Conservation (phyloP, 1,140 invertebrate genomes). For the Drosophila baimaii region DNA sequence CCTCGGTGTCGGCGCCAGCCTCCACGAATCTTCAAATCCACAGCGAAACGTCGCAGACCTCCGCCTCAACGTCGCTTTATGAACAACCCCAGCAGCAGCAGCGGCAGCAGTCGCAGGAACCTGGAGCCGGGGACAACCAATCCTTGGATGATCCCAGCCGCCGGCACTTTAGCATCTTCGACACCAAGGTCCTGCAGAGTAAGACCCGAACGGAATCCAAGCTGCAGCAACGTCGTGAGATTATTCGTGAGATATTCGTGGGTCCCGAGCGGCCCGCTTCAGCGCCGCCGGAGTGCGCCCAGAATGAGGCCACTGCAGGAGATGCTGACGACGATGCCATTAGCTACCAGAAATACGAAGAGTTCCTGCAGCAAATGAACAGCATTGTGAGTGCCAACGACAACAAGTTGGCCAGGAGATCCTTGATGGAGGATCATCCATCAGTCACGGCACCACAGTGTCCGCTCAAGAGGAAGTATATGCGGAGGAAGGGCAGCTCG, state of each 20-base stretch:
- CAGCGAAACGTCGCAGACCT: slow-evolving; percentile 73
- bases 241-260: slow-evolving; percentile 92
- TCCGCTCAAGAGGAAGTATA: slow-evolving; percentile 84
- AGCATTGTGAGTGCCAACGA: slow-evolving; percentile 84
- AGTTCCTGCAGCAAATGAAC: slow-evolving; percentile 82
- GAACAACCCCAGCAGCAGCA: slow-evolving; percentile 79
- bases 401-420: slow-evolving; percentile 78
- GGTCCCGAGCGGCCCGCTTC: slow-evolving; percentile 88
- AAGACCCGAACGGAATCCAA: slow-evolving; percentile 91
- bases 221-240: slow-evolving; percentile 90
- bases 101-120: background rate
- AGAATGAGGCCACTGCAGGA: slow-evolving; percentile 22
- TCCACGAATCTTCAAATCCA: slow-evolving; percentile 75
- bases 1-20: slow-evolving; percentile 73
- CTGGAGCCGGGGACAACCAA: slow-evolving; percentile 27
- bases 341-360: slow-evolving; percentile 81
- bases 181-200: slow-evolving; percentile 89
- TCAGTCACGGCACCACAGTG: slow-evolving; percentile 5
- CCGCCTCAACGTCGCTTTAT: slow-evolving; percentile 83
- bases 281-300: slow-evolving; percentile 85
- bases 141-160: slow-evolving; percentile 86
- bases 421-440: slow-evolving; percentile 24
- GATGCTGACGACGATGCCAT: slow-evolving; percentile 40
- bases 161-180: slow-evolving; percentile 86
- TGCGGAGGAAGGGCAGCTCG: slow-evolving; percentile 88